Base-by-base conservation (phyloP, 2,113 vertebrate genomes). In the Erythrocercus mccallii region DNA sequence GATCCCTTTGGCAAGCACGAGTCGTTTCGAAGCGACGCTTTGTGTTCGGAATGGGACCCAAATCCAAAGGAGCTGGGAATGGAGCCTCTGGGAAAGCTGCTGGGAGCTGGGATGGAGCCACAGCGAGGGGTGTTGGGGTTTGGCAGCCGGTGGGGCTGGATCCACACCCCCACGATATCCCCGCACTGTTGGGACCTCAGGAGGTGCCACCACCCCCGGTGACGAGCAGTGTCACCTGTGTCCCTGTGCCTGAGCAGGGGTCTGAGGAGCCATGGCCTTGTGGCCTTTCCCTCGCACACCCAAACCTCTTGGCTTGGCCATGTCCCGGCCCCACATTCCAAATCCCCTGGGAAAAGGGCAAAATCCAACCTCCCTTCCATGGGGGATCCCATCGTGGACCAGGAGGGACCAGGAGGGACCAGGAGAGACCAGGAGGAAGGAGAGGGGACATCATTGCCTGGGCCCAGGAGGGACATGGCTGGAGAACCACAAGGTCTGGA, bases 301-400 rank as follows among this genome's bases (percentile, higher is more conserved):
- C 48, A 35, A 58, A 42, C 1, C 37, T 54, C 24, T 83, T 30
- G 27, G 44, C 16, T 45, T 0, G 11, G 20, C 28, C 8, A 1
- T 0, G 0, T 3, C 6, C 33, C 0, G 0, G 12, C 42, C 23
- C 27, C 2, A 6, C 10, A 7, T 8, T 8, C 18, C 72, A 58
- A 83, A 90, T 15, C 14, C 47, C 18, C 2, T 0, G 40, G 81
- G 15, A 25, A 66, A 42, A 24, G 66, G n/a, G 45, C 50, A 70
- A 30, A 28, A 80, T 38, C 4, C 2, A 1, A 1, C 21, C 14
- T 35, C 18, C 7, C 7, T 24, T 22, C 61, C 66, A 12, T 4
- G 15, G 6, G 28, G 15, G 13, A 53, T 15, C 17, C 42, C 45
- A 44, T 16, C 6, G 40, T 10, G 40, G 44, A 44, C 44, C 21